Conservation (phyloP, 1,140 invertebrate genomes). For the Heliconius himera region DNA sequence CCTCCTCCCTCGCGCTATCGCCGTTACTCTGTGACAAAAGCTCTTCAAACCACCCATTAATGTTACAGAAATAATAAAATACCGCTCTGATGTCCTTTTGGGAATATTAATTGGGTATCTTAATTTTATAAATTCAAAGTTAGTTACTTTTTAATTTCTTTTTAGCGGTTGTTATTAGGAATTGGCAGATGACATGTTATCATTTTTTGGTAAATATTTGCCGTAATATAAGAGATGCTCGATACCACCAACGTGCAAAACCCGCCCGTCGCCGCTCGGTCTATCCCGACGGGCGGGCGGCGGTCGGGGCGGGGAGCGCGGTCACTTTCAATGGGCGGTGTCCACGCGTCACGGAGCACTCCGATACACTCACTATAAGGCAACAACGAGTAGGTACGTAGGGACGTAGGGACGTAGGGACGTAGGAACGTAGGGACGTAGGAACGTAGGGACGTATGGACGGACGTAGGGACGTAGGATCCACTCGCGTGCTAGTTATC, state of each 20-base stretch:
- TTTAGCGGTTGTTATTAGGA: background rate
- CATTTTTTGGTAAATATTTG: background rate
- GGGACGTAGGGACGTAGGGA: too few relatives aligned
- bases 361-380: too few relatives aligned
- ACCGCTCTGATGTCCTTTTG: background rate
- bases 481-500: too few relatives aligned
- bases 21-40: conserved; percentile 30
- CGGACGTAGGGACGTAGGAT: too few relatives aligned
- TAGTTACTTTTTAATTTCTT: background rate
- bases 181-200: background rate
- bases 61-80: conserved; percentile 17
- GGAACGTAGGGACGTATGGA: too few relatives aligned
- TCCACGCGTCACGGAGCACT: too few relatives aligned
- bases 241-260: conserved; percentile 26
- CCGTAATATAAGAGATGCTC: background rate
- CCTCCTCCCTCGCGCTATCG: conserved; percentile 6
- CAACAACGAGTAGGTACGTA: too few relatives aligned
- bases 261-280: conserved; percentile 30
- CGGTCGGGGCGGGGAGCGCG: background rate
- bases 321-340: too few relatives aligned
- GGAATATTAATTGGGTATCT: background rate
- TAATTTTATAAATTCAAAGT: background rate
- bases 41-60: conserved; percentile 35
- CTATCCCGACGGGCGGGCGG: conserved; percentile 2
- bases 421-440: too few relatives aligned